A percentile compares a stretch with the other conserved stretches of the same genome.
phyloP scores from a whole-genome alignment of 2,888 invertebrate species.

The Cyclophora punctaria region DNA sequence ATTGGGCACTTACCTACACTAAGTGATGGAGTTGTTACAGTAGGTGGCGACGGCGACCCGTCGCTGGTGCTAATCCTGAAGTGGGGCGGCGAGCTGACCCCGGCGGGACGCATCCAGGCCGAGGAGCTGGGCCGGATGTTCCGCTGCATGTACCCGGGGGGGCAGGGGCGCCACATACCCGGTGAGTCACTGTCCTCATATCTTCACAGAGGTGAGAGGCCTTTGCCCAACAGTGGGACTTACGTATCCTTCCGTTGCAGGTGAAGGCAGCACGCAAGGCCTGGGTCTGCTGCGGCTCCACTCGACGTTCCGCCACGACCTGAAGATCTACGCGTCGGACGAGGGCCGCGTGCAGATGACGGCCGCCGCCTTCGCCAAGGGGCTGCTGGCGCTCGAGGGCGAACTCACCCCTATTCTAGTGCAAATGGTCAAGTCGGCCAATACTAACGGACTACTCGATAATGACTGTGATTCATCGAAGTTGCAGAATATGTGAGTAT shows the following conservation, averaged over 20 bases:
- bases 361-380: constrained; percentile 99
- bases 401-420: constrained; percentile 98
- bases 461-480: constrained; percentile 98
- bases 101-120: constrained; percentile 97
- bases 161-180: constrained; percentile 90
- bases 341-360: constrained; percentile 99
- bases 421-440: constrained; percentile 99
- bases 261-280: constrained; percentile 95
- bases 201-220: not conserved
- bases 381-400: constrained; percentile 96
- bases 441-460: constrained; percentile 97
- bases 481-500: constrained; percentile 92
- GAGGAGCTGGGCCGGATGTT: constrained; percentile 98
- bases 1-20: too few relatives aligned
- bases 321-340: constrained; percentile 99
- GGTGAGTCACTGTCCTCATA: constrained; percentile 65
- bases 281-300: constrained; percentile 94
- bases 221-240: not conserved
- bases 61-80: constrained; percentile 97
- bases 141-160: constrained; percentile 99
- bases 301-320: constrained; percentile 98
- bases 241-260: constrained; percentile 36
- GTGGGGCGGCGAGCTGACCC: constrained; percentile 99
- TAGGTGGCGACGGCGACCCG: constrained; percentile 91
- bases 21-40: constrained; percentile 29